These are phyloP conservation scores for Agrotis ipsilon DNA, from an alignment of 2,888 invertebrate species.

Conservation along the genomic window DNA sequence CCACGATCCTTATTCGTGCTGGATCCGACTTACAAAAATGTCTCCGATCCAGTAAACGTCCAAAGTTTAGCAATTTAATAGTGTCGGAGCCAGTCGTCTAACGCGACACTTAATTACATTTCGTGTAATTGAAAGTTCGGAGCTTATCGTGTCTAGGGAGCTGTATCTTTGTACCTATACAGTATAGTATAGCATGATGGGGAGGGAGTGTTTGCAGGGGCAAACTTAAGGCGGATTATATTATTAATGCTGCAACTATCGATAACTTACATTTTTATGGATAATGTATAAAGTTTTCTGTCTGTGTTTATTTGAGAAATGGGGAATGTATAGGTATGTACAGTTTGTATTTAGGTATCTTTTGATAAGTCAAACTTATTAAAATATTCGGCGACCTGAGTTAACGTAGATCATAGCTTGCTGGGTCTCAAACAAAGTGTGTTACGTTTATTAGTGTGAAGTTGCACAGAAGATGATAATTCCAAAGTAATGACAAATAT, in stretches of 20 bases:
- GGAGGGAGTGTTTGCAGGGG: constrained; percentile 42
- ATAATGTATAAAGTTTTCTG: constrained; percentile 53
- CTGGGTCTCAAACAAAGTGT: no score
- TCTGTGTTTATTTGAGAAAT: constrained; percentile 43
- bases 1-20: constrained; percentile 64
- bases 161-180: constrained; percentile 59
- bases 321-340: not conserved
- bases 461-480: no score
- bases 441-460: no score
- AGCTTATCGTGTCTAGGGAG: constrained; percentile 76
- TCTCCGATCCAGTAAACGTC: constrained; percentile 79
- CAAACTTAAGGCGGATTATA: constrained; percentile 44
- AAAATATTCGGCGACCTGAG: no score
- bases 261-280: constrained; percentile 59
- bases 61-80: constrained; percentile 86
- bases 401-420: no score
- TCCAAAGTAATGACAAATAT: no score
- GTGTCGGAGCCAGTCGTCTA: constrained; percentile 79
- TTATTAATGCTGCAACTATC: constrained; percentile 56
- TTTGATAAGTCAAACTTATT: no score
- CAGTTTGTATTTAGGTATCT: not conserved
- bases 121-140: constrained; percentile 85
- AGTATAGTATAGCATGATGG: constrained; percentile 16
- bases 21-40: constrained; percentile 77
- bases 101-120: constrained; percentile 85